These are phyloP conservation scores for Archilochus colubris DNA, from an alignment of 2,113 vertebrate genomes.

Conservation along the genomic window DNA sequence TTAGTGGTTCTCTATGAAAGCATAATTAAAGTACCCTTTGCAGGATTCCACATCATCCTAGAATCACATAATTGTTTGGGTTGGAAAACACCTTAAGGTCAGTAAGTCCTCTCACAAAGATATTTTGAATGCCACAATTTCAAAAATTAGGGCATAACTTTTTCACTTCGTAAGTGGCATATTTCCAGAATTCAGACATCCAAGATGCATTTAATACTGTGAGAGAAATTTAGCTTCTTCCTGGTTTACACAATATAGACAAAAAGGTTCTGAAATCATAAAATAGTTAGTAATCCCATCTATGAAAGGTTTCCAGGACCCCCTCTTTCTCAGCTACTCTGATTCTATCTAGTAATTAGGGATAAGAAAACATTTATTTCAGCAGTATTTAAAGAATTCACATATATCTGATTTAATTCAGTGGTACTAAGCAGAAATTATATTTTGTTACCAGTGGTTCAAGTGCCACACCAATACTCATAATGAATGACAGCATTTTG, in stretches of 20 bases:
- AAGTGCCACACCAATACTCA: not conserved
- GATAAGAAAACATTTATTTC: not conserved
- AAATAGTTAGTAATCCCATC: not conserved
- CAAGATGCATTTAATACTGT: not conserved
- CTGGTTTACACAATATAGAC: not conserved
- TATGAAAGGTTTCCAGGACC: not conserved
- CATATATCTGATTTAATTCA: not conserved
- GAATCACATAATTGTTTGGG: no score
- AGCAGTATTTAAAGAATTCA: not conserved
- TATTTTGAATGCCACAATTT: not conserved
- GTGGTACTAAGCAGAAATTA: not conserved
- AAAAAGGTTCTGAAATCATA: not conserved
- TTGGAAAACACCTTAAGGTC: no score
- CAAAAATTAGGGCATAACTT: not conserved
- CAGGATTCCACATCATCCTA: not conserved
- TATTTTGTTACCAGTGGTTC: not conserved
- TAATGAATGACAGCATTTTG: not conserved
- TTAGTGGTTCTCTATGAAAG: not conserved
- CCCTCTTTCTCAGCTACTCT: not conserved
- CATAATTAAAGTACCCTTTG: not conserved
- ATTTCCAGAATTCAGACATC: not conserved
- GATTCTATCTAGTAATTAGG: not conserved
- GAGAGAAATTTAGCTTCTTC: not conserved
- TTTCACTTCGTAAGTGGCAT: not conserved
- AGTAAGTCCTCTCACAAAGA: not conserved